A percentile compares a stretch with the other conserved stretches of the same genome.
These are phyloP conservation scores for Pitta sordida DNA, from an alignment of 2,113 vertebrate genomes.

Conservation along the genomic window DNA sequence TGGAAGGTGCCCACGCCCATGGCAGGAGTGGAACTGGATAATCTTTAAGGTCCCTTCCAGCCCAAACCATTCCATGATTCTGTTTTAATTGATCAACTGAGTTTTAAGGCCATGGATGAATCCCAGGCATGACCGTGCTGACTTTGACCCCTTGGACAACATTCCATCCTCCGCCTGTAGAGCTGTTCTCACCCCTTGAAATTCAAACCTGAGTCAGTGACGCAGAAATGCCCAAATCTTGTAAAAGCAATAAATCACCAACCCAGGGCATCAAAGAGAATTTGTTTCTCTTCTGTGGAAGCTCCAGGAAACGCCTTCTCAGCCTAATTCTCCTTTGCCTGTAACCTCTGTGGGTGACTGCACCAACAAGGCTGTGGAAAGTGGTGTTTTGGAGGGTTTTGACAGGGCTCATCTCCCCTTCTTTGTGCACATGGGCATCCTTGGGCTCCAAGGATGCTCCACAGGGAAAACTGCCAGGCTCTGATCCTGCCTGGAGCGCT, in stretches of 20 bases:
- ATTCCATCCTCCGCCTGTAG: not conserved
- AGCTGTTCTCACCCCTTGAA: not conserved
- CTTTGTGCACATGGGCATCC: not conserved
- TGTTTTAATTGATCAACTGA: not conserved
- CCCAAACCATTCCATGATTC: not conserved
- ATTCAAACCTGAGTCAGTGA: not conserved
- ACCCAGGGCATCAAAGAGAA: not conserved
- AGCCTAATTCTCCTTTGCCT: not conserved
- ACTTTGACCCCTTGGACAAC: not conserved
- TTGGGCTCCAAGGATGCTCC: not conserved
- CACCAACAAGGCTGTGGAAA: fast-evolving
- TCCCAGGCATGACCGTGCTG: not conserved
- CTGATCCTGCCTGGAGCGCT: not conserved
- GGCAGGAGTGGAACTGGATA: fast-evolving
- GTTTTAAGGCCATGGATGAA: fast-evolving
- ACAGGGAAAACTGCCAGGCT: not conserved
- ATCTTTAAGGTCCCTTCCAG: not conserved
- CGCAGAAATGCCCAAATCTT: not conserved
- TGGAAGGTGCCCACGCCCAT: not conserved
- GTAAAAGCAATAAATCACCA: not conserved
- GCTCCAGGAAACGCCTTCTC: not conserved
- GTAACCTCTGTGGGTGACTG: not conserved
- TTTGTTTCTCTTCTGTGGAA: not conserved
- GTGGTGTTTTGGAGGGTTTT: not conserved
- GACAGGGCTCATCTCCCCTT: not conserved